These are phyloP conservation scores for Heliconius erato DNA, from an alignment of 2,888 invertebrate species.

Conservation along the genomic window DNA sequence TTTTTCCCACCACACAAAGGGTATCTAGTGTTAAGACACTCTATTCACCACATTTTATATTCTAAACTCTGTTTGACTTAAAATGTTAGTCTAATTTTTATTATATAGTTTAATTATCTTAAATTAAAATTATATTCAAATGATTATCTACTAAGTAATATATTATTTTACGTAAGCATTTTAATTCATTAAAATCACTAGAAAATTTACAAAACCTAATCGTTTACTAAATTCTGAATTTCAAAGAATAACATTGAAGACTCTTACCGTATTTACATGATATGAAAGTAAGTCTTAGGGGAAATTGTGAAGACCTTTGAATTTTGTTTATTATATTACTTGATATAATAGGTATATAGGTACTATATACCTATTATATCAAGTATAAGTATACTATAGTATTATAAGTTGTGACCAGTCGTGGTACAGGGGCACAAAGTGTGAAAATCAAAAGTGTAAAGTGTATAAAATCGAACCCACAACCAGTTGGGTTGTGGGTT, in stretches of 20 bases:
- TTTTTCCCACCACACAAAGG: too few species aligned
- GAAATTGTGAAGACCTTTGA: slow-evolving; percentile 12
- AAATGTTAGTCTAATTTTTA: background rate
- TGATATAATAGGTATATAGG: too few species aligned
- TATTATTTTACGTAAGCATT: background rate
- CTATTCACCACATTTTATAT: background rate
- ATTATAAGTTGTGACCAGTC: too few species aligned
- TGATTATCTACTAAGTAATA: background rate
- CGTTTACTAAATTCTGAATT: background rate
- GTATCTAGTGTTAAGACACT: background rate
- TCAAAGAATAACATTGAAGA: background rate
- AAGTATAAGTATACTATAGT: too few species aligned
- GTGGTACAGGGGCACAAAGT: too few species aligned
- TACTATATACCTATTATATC: too few species aligned
- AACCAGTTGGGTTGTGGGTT: too few species aligned
- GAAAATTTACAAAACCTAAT: background rate
- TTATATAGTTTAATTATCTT: background rate
- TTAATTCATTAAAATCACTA: background rate
- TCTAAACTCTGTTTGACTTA: background rate
- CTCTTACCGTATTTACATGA: slow-evolving; percentile 27
- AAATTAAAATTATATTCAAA: background rate
- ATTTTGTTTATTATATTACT: too few species aligned
- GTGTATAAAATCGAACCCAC: too few species aligned
- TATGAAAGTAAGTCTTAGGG: slow-evolving; percentile 21
- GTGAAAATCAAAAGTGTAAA: too few species aligned